phyloP scores from a whole-genome alignment of 2,888 invertebrate species.

The Esperia sulphurella region DNA sequence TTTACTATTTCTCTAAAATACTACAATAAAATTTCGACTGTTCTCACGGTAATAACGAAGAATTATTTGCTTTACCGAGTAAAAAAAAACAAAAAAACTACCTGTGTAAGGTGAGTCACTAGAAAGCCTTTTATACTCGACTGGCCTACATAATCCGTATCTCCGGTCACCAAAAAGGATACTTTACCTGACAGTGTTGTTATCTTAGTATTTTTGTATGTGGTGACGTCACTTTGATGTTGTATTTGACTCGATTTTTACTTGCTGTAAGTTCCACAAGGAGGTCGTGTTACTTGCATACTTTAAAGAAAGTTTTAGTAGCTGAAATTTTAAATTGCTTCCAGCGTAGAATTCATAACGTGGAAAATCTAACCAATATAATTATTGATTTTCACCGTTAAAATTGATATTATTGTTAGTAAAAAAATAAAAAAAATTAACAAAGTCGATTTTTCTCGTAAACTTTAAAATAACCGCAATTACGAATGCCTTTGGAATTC shows the following conservation, averaged over 20 bases:
- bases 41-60: constrained; percentile 21
- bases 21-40: constrained; percentile 9
- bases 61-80: neutral
- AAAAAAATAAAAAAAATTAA: no score
- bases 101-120: constrained; percentile 46
- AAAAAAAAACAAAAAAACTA: constrained; percentile 29
- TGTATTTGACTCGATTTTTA: neutral
- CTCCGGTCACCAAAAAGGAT: constrained; percentile 20
- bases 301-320: no score
- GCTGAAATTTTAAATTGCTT: no score
- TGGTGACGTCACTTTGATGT: neutral
- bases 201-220: neutral
- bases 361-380: no score
- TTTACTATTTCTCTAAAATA: constrained; percentile 15
- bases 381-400: no score
- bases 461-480: neutral
- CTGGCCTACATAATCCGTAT: constrained; percentile 35
- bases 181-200: neutral
- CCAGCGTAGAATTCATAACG: no score
- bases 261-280: neutral
- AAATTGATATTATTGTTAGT: no score
- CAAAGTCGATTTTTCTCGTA: no score
- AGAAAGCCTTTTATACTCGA: constrained; percentile 33
- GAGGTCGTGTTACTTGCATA: neutral
- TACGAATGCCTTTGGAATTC: constrained; percentile 9